phyloP scores from a whole-genome alignment of 1,140 invertebrate species.

The Trachelipus rathkii region DNA sequence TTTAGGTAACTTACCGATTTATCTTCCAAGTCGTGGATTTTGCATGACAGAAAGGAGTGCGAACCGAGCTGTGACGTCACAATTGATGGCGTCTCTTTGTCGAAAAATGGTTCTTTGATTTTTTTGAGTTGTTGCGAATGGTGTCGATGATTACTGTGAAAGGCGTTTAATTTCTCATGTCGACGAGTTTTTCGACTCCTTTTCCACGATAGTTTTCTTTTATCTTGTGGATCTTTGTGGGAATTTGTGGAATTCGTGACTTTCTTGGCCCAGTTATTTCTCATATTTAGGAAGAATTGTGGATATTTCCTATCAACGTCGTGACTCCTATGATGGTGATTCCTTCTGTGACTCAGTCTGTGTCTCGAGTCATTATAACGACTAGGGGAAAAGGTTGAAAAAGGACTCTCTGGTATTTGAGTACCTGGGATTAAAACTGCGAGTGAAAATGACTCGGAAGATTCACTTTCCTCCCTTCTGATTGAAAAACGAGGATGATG shows the following conservation, averaged over 20 bases:
- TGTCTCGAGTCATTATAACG: neutral
- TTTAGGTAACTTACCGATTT: neutral
- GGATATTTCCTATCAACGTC: neutral
- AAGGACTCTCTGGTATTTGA: neutral
- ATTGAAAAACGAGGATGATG: neutral
- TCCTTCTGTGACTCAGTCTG: neutral
- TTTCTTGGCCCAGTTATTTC: neutral
- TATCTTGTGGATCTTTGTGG: neutral
- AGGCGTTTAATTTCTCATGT: neutral
- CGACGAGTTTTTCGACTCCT: neutral
- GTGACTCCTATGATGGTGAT: neutral
- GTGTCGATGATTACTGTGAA: neutral
- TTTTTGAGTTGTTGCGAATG: neutral
- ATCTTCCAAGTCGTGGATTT: neutral
- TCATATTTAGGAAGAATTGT: neutral
- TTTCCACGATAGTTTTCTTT: neutral
- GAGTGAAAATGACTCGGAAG: neutral
- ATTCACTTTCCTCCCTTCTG: neutral
- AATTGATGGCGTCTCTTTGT: neutral
- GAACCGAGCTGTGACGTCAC: neutral
- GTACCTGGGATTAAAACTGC: neutral
- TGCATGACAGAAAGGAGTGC: neutral
- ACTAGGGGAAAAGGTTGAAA: neutral
- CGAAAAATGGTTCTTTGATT: neutral
- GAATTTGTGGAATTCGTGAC: neutral